Base-by-base conservation (phyloP, 2,888 invertebrate genomes). In the Temnothorax unifasciatus region DNA sequence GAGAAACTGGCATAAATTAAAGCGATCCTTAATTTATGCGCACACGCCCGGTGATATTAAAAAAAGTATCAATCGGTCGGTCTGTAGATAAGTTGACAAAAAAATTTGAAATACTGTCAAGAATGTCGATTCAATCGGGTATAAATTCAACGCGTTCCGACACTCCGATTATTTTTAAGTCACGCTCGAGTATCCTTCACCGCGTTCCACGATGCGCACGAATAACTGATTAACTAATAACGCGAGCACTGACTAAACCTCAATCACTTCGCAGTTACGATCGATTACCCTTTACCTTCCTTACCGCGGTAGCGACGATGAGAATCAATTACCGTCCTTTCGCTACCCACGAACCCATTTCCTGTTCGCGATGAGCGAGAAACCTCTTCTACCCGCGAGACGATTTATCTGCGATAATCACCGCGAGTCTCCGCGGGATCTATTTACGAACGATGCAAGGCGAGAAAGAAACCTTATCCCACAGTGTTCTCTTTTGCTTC, bases 361-460 rank as follows among this genome's bases (percentile, higher is more conserved):
- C 87, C 89, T 86, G 87, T 57, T 87, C 82, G 89, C 85, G 86
- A 87, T 81, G 73, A 85, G 87, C 77, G 61, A 77, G 69, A 29
- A 29, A 29, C 79, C 83, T 83, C 68, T 68, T 34, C 75, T 44
- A 63, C 74, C 47, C 34, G 82, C 63, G 57, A 82, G 47, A 88
- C 83, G 88, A 89, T 89, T 89, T 89, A 89, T 89, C 87, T 84
- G 57, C 85, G 88, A 88, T 89, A 89, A 86, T 84, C 79, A 61
- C 66, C 76, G 85, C 84, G 85, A 87, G 85, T 79, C 79, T 81
- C 81, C 47, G 71, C 84, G 71, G 50, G 47, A 84, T 68, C 74
- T 69, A 73, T 73, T 81, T 73, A 59, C 61, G 75, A 74, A 61
- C 68, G 68, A 68, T 74, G 69, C 79, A 82, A 82, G n/a, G 38